Evolutionary conservation across 2,797 vertebrate species (phyloP), one percentile per base, ranked within the genome.

Genomic region (Sebastes vulpes): DNA sequence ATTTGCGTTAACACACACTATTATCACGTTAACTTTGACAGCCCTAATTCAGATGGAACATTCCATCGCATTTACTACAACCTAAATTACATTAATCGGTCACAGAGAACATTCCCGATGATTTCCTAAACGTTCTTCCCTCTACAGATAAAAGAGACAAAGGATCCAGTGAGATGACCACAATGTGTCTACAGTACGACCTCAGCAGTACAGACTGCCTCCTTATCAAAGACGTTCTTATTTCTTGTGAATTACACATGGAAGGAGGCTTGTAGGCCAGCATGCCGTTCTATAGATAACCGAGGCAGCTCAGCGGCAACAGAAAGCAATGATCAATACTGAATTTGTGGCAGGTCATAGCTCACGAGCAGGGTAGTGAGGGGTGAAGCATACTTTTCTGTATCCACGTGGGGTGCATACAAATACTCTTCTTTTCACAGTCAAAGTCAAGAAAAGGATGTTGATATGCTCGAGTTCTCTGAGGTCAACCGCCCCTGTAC

Each of bases 241-340:
- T 87, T 68, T 76, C 74, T 73, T 69, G 59, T 84, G 70, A 89
- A 80, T 53, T 75, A 29, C 79, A 82, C 75, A 83, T 79, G 32
- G 52, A 81, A 81, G 50, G 61, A 75, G 61, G 66, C 72, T 68
- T 75, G 59, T 50, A 67, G 60, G 61, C 50, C 81, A 61, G 59
- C 65, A 54, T 46, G 53, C 71, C 79, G 76, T 79, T 82, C 65
- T 74, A 63, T 65, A 73, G 71, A 91, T 90, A 91, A 81, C 92
- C 87, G 66, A 66, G 79, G 90, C 78, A 88, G 87, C 74, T 59
- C 63, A 72, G 82, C 71, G 29, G 77, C 60, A 82, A 72, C 72
- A 72, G 66, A 72, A 77, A 77, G 67, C 42, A 23, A 65, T 82
- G 80, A 92, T 94, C 90, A 93, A 94, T 94, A 94, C 93, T 87